These are phyloP conservation scores for Teleogryllus occipitalis DNA, from an alignment of 1,140 invertebrate genomes.

Conservation along the genomic window DNA sequence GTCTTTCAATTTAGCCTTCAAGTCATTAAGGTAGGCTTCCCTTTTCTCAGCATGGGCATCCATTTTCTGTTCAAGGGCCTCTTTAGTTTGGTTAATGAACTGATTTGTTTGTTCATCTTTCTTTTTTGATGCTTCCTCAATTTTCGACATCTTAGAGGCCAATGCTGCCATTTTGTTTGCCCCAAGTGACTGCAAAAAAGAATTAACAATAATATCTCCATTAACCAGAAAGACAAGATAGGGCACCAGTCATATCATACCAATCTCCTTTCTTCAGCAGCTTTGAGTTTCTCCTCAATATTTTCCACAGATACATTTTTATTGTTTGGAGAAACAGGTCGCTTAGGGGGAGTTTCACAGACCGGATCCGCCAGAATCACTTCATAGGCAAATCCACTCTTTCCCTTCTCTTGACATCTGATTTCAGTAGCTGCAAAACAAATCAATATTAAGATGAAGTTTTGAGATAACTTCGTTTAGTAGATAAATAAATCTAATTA, in stretches of 20 bases:
- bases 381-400: slow-evolving; percentile 85
- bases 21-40: slow-evolving; percentile 76
- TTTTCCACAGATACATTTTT: slow-evolving; percentile 63
- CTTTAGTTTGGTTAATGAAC: slow-evolving; percentile 75
- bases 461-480: background rate
- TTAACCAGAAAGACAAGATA: background rate
- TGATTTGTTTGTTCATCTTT: slow-evolving; percentile 74
- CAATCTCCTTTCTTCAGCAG: slow-evolving; percentile 82
- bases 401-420: slow-evolving; percentile 77
- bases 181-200: slow-evolving; percentile 58
- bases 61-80: slow-evolving; percentile 83
- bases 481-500: slow-evolving; percentile 28
- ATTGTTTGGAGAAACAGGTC: slow-evolving; percentile 51
- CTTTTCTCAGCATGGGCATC: slow-evolving; percentile 78
- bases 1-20: slow-evolving; percentile 80
- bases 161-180: slow-evolving; percentile 73
- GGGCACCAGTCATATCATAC: slow-evolving; percentile 42
- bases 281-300: slow-evolving; percentile 83
- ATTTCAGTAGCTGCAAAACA: slow-evolving; percentile 67
- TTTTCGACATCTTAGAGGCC: slow-evolving; percentile 70
- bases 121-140: slow-evolving; percentile 83
- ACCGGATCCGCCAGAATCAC: slow-evolving; percentile 82
- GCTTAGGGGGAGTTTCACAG: slow-evolving; percentile 45
- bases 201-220: background rate
- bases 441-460: background rate